Conservation (phyloP, 2,797 vertebrate genomes). For the Mus spretus region DNA sequence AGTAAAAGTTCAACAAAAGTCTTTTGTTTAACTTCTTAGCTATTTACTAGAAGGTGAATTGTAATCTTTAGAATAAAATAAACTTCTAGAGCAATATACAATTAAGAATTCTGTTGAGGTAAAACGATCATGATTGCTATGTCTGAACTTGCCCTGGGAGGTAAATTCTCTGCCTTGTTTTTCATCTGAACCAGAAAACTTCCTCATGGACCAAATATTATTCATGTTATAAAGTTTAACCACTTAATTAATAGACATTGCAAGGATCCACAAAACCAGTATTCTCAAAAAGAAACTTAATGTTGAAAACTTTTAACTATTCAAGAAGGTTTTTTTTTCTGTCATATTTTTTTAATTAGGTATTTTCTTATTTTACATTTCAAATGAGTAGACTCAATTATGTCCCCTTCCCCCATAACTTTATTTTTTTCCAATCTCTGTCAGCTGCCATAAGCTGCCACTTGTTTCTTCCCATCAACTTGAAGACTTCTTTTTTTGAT, state of each 20-base stretch:
- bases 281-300: neutral
- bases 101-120: constrained; percentile 66
- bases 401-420: neutral
- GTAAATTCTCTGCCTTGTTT: constrained; percentile 29
- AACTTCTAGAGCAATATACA: constrained; percentile 47
- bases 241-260: neutral
- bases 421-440: neutral
- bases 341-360: too few relatives aligned
- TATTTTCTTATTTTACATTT: too few relatives aligned
- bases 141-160: neutral
- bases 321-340: too few relatives aligned
- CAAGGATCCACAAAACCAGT: neutral
- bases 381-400: neutral
- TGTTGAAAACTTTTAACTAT: neutral
- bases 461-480: neutral
- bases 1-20: constrained; percentile 38
- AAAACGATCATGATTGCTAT: neutral
- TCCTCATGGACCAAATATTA: neutral
- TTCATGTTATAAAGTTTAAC: neutral
- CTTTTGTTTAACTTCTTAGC: constrained; percentile 57
- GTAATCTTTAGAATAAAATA: constrained; percentile 65
- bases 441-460: neutral
- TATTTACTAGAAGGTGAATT: constrained; percentile 67
- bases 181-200: neutral
- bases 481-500: neutral